These are phyloP conservation scores for Coregonus ussuriensis DNA, from an alignment of 2,797 vertebrate genomes.

Conservation along the genomic window DNA sequence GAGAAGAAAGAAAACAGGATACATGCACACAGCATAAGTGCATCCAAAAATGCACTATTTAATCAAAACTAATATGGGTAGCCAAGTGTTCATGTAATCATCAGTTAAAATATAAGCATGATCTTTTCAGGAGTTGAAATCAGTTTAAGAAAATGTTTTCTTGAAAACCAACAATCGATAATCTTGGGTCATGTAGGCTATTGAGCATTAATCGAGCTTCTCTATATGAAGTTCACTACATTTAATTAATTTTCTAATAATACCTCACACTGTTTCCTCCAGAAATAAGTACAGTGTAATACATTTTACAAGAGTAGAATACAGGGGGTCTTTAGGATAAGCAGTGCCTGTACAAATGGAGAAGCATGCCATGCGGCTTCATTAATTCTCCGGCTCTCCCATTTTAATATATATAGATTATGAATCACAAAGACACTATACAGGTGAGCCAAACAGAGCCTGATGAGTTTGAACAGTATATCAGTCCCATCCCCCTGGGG, in stretches of 20 bases:
- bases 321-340: background rate
- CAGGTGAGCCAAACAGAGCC: background rate
- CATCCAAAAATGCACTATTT: background rate
- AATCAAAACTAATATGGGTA: no score
- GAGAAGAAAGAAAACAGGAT: slow-evolving; percentile 43
- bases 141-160: no score
- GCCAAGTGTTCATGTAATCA: no score
- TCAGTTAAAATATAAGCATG: no score
- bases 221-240: background rate
- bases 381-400: background rate
- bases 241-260: background rate
- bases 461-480: background rate
- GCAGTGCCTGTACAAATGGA: background rate
- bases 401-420: slow-evolving; percentile 1
- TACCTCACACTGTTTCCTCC: background rate
- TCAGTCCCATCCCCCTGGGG: background rate
- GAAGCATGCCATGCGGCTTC: background rate
- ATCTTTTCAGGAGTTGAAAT: no score
- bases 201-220: background rate
- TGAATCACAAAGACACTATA: background rate
- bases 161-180: no score
- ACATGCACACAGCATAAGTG: background rate
- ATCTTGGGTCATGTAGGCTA: no score
- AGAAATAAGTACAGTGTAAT: background rate
- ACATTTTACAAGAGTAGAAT: background rate